Evolutionary conservation across 2,797 vertebrate species (phyloP).

Genomic region (Catamblyrhynchus diadema): DNA sequence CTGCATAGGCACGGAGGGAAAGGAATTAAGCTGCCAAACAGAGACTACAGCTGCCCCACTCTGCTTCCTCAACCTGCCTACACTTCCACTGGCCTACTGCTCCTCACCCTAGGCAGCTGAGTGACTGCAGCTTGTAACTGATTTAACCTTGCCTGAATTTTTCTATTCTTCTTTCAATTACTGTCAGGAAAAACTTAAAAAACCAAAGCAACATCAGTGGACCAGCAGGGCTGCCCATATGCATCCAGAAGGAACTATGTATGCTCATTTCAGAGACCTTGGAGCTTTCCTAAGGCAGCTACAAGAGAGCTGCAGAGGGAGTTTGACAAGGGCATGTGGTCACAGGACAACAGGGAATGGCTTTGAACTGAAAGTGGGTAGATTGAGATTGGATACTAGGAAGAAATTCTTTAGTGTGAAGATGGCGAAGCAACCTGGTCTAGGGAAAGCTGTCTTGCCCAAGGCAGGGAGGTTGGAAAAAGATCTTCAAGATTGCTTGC

Average conservation of each 20-base stretch:
- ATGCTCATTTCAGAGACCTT: background rate
- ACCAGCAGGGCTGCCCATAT: background rate
- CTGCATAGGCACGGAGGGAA: background rate
- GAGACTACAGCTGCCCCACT: background rate
- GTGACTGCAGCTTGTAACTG: background rate
- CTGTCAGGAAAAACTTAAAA: background rate
- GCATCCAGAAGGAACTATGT: background rate
- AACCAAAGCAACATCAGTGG: background rate
- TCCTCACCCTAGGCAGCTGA: background rate
- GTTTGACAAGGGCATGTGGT: background rate
- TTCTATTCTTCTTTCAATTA: background rate
- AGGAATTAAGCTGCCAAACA: background rate
- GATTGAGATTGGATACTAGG: background rate
- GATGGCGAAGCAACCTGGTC: background rate
- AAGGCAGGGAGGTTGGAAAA: background rate
- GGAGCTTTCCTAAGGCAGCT: background rate
- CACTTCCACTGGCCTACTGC: background rate
- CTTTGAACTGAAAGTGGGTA: background rate
- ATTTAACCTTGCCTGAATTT: background rate
- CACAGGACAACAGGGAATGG: background rate
- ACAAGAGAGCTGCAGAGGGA: background rate
- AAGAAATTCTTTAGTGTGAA: background rate
- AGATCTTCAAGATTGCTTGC: background rate
- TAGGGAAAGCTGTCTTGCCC: background rate
- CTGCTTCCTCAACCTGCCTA: background rate